Percentiles rank a stretch among this genome's conserved stretches.
phyloP scores from a whole-genome alignment of 2,797 vertebrate genomes.

The Hoplostethus atlanticus region DNA sequence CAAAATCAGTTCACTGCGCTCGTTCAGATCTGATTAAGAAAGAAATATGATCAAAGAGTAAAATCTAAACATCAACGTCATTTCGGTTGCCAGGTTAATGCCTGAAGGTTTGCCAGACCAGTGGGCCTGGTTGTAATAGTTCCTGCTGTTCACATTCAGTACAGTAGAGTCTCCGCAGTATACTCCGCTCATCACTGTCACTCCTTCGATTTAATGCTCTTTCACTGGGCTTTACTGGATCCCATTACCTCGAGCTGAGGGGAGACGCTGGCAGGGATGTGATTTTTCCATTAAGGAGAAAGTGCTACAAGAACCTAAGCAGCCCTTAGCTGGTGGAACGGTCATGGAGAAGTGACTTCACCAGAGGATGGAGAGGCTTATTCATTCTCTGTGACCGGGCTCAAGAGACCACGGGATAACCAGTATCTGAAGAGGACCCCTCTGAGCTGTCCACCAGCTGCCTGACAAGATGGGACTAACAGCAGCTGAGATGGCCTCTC shows the following conservation, averaged over 20 bases:
- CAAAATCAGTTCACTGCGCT: constrained; percentile 22
- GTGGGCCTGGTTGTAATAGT: constrained; percentile 50
- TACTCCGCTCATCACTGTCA: constrained; percentile 71
- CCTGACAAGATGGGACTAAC: constrained; percentile 57
- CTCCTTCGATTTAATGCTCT: constrained; percentile 60
- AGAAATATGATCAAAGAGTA: constrained; percentile 49
- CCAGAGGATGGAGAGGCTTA: constrained; percentile 51
- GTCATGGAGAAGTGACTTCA: constrained; percentile 60
- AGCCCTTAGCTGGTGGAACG: constrained; percentile 36
- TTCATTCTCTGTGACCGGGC: constrained; percentile 65
- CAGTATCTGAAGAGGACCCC: constrained; percentile 38
- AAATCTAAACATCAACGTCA: constrained; percentile 46
- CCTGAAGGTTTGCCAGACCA: constrained; percentile 45
- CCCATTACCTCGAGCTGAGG: constrained; percentile 53
- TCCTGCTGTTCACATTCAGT: constrained; percentile 62
- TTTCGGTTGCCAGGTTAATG: constrained; percentile 45
- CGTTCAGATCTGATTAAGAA: constrained; percentile 11
- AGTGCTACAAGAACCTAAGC: constrained; percentile 45
- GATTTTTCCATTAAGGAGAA: constrained; percentile 69
- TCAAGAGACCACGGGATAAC: constrained; percentile 15
- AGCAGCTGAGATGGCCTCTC: constrained; percentile 20
- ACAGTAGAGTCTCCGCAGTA: constrained; percentile 41
- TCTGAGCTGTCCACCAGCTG: constrained; percentile 56
- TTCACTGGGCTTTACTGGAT: constrained; percentile 58
- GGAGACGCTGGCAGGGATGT: constrained; percentile 56